Conservation (phyloP, 1,140 invertebrate species). For the Meloidogyne hapla region DNA sequence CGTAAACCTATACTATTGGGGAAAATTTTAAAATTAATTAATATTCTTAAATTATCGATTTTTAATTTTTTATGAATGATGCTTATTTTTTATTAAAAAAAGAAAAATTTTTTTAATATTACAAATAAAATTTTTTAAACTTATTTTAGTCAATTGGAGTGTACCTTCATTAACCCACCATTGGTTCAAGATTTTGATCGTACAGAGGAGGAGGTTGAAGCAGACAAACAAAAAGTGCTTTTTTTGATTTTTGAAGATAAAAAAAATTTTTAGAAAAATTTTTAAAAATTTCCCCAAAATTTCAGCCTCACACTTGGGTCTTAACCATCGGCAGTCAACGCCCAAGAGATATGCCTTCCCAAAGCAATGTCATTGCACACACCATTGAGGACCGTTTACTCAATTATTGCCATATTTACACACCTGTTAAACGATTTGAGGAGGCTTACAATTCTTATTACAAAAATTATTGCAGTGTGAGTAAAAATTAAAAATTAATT, state of each 20-base stretch:
- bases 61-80: too few relatives aligned
- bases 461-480: conserved; percentile 29
- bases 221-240: conserved; percentile 10
- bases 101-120: too few relatives aligned
- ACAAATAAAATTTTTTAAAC: too few relatives aligned
- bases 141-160: conserved; percentile 35
- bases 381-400: conserved; percentile 34
- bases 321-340: conserved; percentile 21
- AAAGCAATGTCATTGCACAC: conserved; percentile 12
- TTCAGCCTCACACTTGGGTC: conserved; percentile 36
- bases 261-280: too few relatives aligned
- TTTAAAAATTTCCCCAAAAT: too few relatives aligned
- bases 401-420: conserved; percentile 37
- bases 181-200: conserved; percentile 32
- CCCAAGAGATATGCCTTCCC: background rate
- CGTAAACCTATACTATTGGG: too few relatives aligned
- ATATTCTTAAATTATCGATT: too few relatives aligned
- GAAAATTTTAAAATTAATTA: too few relatives aligned
- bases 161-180: conserved; percentile 35
- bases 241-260: too few relatives aligned
- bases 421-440: conserved; percentile 31
- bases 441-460: conserved; percentile 25
- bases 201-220: conserved; percentile 19
- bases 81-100: too few relatives aligned
- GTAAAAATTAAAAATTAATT: background rate